Conservation (phyloP, 2,888 invertebrate genomes). For the Opisthograptis luteolata region DNA sequence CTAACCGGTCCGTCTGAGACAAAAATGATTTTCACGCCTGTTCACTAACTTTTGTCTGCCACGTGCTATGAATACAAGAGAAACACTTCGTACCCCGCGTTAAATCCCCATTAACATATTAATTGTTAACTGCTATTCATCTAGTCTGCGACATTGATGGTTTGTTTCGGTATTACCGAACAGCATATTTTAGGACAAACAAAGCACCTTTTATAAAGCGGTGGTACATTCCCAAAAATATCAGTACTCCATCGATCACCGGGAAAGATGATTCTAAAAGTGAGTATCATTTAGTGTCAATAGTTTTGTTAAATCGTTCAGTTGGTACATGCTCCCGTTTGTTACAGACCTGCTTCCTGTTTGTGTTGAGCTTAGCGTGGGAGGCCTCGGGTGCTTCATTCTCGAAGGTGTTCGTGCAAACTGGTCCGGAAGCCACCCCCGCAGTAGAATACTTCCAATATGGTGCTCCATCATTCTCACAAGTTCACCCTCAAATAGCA, state of each 20-base stretch:
- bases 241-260: constrained; percentile 74
- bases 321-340: constrained; percentile 22
- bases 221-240: constrained; percentile 67
- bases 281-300: constrained; percentile 52
- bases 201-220: constrained; percentile 74
- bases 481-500: constrained; percentile 50
- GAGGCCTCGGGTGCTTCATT: constrained; percentile 53
- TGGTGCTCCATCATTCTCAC: constrained; percentile 51
- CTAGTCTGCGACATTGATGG: constrained; percentile 78
- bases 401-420: constrained; percentile 70
- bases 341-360: constrained; percentile 55
- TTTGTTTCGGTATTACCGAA: constrained; percentile 82
- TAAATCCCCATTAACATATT: constrained; percentile 78
- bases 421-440: constrained; percentile 50
- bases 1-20: constrained; percentile 52
- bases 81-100: constrained; percentile 60
- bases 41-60: constrained; percentile 63
- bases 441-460: constrained; percentile 57
- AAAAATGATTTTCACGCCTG: constrained; percentile 63
- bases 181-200: constrained; percentile 74
- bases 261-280: constrained; percentile 75
- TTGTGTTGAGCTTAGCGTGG: constrained; percentile 47
- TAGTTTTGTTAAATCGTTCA: constrained; percentile 10
- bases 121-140: constrained; percentile 76
- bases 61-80: constrained; percentile 71